Conservation (phyloP, 2,888 invertebrate genomes). For the Pheosia tremula region DNA sequence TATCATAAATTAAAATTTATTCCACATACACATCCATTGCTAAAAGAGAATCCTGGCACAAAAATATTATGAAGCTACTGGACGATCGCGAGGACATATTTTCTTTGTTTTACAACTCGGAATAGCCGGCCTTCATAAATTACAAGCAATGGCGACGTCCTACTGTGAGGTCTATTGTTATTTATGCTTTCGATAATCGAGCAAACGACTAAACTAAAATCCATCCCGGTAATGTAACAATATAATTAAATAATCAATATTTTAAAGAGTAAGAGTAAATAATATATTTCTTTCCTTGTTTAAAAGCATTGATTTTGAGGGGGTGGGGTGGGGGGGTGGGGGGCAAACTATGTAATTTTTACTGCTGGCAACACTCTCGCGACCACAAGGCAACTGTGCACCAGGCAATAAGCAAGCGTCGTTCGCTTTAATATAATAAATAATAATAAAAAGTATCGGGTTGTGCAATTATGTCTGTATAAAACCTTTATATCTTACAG, state of each 20-base stretch:
- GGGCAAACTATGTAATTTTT: too few relatives aligned
- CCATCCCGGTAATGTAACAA: constrained; percentile 58
- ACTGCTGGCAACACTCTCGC: too few relatives aligned
- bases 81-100: constrained; percentile 14
- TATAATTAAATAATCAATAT: constrained; percentile 56
- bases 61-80: constrained; percentile 12
- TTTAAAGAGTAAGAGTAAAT: too few relatives aligned
- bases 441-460: too few relatives aligned
- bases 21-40: not conserved
- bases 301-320: too few relatives aligned
- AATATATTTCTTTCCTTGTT: too few relatives aligned
- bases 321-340: too few relatives aligned
- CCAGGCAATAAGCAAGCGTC: too few relatives aligned
- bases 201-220: constrained; percentile 65
- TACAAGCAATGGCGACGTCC: constrained; percentile 57
- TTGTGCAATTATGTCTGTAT: too few relatives aligned
- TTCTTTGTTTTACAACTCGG: constrained; percentile 14
- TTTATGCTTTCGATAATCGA: constrained; percentile 71
- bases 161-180: constrained; percentile 71
- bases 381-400: too few relatives aligned
- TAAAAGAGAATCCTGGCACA: constrained; percentile 4
- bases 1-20: constrained; percentile 30
- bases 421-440: too few relatives aligned
- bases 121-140: constrained; percentile 58
- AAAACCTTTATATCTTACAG: too few relatives aligned